These are phyloP conservation scores for Lemur catta DNA, from an alignment of 2,797 vertebrate genomes.

Conservation along the genomic window DNA sequence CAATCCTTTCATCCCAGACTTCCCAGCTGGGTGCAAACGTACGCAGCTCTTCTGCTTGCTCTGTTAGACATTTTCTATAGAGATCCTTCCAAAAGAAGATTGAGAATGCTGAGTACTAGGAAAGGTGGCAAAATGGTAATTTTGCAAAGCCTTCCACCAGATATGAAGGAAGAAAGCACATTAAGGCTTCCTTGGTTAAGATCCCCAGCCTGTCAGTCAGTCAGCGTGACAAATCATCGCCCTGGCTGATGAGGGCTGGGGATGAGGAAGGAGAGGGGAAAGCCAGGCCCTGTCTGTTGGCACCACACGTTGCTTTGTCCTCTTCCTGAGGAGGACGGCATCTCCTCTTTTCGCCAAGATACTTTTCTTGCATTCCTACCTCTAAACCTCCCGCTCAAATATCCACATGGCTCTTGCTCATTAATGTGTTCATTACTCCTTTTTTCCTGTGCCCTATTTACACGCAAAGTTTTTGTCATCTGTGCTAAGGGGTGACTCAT, in stretches of 20 bases:
- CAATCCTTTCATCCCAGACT: constrained; percentile 24
- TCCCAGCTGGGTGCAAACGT: background rate
- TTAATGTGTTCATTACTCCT: constrained; percentile 49
- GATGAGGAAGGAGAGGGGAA: background rate
- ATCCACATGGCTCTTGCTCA: constrained; percentile 22
- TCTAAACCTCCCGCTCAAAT: constrained; percentile 33
- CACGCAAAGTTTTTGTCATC: constrained; percentile 13
- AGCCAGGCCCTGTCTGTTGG: fast-evolving
- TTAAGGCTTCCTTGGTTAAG: background rate
- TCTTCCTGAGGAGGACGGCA: fast-evolving
- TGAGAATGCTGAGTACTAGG: background rate
- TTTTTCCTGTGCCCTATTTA: constrained; percentile 41
- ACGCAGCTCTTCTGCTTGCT: background rate
- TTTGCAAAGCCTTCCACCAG: background rate
- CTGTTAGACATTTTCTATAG: background rate
- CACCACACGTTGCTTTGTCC: background rate
- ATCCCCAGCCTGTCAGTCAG: background rate
- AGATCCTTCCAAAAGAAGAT: background rate
- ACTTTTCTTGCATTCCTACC: constrained; percentile 39
- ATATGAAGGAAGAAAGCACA: background rate
- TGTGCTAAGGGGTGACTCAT: constrained; percentile 47
- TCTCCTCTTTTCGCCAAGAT: background rate
- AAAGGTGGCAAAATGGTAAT: background rate
- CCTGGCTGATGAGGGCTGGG: background rate
- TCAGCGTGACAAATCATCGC: background rate